A percentile compares a stretch with the other conserved stretches of the same genome.
Evolutionary conservation across 2,797 vertebrate genomes (phyloP).

Genomic region (Catamblyrhynchus diadema): DNA sequence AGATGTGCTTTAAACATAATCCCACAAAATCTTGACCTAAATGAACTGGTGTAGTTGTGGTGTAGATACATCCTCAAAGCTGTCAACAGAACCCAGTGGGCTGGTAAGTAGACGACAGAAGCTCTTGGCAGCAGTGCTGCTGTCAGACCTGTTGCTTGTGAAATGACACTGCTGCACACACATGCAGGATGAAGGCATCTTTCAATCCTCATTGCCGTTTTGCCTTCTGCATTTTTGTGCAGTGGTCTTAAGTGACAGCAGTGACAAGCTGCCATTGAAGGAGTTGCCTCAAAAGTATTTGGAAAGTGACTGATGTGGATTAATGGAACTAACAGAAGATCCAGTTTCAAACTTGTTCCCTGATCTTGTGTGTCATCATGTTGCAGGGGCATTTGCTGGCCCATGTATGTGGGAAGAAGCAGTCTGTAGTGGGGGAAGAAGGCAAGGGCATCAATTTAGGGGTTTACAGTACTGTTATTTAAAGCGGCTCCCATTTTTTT

Average conservation of each 20-base stretch:
- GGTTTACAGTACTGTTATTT: neutral
- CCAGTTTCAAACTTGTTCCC: neutral
- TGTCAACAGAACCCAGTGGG: conserved; percentile 23
- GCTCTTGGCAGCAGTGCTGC: conserved; percentile 30
- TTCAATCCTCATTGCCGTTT: neutral
- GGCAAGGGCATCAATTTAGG: neutral
- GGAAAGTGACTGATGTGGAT: neutral
- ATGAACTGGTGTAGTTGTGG: neutral
- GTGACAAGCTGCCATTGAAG: neutral
- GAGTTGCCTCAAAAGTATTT: neutral
- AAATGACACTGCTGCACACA: neutral
- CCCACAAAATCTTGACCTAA: neutral
- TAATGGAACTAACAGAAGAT: neutral
- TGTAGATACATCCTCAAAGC: neutral
- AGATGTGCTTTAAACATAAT: neutral
- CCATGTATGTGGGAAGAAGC: neutral
- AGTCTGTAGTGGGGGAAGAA: neutral
- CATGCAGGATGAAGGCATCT: neutral
- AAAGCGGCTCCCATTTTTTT: neutral
- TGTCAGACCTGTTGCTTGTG: conserved; percentile 36
- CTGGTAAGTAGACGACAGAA: neutral
- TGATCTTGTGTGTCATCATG: neutral
- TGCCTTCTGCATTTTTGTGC: neutral
- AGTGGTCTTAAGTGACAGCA: neutral
- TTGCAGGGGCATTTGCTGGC: neutral